These are phyloP conservation scores for Holacanthella duospinosa DNA, from an alignment of 2,888 invertebrate genomes.

Conservation along the genomic window DNA sequence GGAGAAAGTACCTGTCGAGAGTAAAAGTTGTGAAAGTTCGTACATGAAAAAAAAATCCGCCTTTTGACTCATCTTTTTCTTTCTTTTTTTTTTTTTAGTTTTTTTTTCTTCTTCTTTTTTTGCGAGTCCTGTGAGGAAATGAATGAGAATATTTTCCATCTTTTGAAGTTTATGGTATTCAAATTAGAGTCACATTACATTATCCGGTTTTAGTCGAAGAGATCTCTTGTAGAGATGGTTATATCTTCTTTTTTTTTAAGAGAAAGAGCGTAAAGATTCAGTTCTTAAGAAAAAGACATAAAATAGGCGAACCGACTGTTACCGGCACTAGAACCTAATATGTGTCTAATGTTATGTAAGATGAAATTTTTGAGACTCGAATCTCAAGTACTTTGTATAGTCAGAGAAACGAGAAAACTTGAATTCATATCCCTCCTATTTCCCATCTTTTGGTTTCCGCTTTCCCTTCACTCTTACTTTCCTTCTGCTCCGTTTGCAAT, in stretches of 20 bases:
- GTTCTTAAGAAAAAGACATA: not conserved
- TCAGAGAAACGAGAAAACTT: not conserved
- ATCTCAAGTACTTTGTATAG: not conserved
- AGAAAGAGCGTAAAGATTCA: not conserved
- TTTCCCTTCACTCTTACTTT: too few relatives aligned
- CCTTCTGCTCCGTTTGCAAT: slow-evolving; percentile 22
- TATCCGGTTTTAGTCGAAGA: not conserved
- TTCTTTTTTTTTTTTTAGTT: too few relatives aligned
- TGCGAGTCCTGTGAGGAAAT: not conserved
- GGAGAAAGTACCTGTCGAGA: not conserved
- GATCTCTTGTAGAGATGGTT: not conserved
- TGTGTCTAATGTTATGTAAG: not conserved
- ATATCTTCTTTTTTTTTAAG: not conserved
- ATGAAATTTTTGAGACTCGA: not conserved
- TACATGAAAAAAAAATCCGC: too few relatives aligned
- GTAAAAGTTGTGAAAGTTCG: not conserved
- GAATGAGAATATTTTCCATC: slow-evolving; percentile 1
- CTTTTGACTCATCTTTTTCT: too few relatives aligned
- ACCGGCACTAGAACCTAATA: not conserved
- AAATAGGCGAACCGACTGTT: not conserved
- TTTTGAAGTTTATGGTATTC: slow-evolving; percentile 5
- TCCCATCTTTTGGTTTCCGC: too few relatives aligned
- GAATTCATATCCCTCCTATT: not conserved
- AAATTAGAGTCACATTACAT: slow-evolving; percentile 4
- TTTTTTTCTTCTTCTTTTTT: too few relatives aligned